phyloP scores from a whole-genome alignment of 2,888 invertebrate genomes.

The Hydraecia micacea region DNA sequence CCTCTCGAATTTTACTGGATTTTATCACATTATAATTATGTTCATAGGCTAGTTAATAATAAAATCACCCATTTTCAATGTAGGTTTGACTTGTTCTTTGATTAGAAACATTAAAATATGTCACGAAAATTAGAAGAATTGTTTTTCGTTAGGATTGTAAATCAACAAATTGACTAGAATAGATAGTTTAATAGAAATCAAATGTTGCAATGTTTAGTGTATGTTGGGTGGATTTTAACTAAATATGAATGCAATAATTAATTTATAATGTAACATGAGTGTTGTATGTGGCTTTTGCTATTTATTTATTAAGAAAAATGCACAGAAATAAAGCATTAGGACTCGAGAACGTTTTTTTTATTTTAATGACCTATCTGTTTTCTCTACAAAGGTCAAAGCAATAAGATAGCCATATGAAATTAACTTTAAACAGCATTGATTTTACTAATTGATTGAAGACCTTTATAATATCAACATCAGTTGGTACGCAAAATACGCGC shows the following conservation, averaged over 20 bases:
- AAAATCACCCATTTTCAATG: background rate
- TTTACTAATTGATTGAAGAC: slow-evolving; percentile 2
- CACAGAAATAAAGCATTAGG: slow-evolving; percentile 50
- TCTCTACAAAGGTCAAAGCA: background rate
- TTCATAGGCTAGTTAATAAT: background rate
- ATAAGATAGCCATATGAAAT: background rate
- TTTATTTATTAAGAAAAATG: slow-evolving; percentile 51
- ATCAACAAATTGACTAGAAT: slow-evolving; percentile 12
- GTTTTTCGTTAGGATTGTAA: slow-evolving; percentile 8
- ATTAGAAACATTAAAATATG: background rate
- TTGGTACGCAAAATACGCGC: background rate
- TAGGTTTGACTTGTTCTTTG: slow-evolving; percentile 3
- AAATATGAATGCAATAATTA: slow-evolving; percentile 34
- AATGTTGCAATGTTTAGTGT: slow-evolving; percentile 29
- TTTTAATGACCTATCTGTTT: background rate
- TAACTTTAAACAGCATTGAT: background rate
- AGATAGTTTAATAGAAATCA: slow-evolving; percentile 18
- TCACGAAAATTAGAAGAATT: slow-evolving; percentile 1
- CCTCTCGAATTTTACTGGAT: slow-evolving; percentile 17
- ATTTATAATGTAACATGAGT: slow-evolving; percentile 42
- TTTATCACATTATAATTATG: slow-evolving; percentile 14
- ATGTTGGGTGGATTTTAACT: slow-evolving; percentile 21
- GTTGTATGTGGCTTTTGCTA: slow-evolving; percentile 60
- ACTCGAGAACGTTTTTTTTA: background rate
- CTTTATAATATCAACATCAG: background rate